A percentile compares a stretch with the other conserved stretches of the same genome.
Conservation (phyloP, 2,888 invertebrate genomes). For the Campaea margaritaria region DNA sequence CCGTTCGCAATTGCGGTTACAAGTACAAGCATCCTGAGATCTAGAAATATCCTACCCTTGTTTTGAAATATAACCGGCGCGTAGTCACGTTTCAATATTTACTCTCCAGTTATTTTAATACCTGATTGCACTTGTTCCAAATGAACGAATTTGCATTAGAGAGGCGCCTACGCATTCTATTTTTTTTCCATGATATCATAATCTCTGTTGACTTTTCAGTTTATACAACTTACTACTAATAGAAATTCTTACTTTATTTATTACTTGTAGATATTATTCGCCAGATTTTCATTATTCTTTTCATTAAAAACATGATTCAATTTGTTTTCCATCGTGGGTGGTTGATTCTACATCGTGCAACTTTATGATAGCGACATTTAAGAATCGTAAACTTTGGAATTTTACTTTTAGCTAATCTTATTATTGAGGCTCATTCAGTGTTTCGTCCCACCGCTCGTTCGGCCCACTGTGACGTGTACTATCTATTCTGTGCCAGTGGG, state of each 20-base stretch:
- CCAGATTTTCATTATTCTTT: neutral
- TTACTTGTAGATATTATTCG: too few relatives aligned
- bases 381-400: too few relatives aligned
- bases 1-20: conserved; percentile 51
- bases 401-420: too few relatives aligned
- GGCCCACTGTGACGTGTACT: too few relatives aligned
- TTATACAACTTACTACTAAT: too few relatives aligned
- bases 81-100: conserved; percentile 63
- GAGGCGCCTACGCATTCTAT: conserved; percentile 27
- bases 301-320: neutral
- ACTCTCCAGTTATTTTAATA: conserved; percentile 13
- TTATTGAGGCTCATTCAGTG: too few relatives aligned
- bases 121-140: conserved; percentile 26
- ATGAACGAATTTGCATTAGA: conserved; percentile 6
- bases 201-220: too few relatives aligned
- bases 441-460: too few relatives aligned
- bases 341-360: too few relatives aligned
- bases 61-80: conserved; percentile 67
- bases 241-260: too few relatives aligned
- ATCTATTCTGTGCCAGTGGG: too few relatives aligned
- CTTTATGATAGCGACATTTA: too few relatives aligned
- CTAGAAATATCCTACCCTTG: conserved; percentile 71
- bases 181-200: neutral
- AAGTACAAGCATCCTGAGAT: conserved; percentile 58
- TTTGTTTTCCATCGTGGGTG: neutral